Conservation (phyloP, 2,113 vertebrate species). For the Fregetta grallaria region DNA sequence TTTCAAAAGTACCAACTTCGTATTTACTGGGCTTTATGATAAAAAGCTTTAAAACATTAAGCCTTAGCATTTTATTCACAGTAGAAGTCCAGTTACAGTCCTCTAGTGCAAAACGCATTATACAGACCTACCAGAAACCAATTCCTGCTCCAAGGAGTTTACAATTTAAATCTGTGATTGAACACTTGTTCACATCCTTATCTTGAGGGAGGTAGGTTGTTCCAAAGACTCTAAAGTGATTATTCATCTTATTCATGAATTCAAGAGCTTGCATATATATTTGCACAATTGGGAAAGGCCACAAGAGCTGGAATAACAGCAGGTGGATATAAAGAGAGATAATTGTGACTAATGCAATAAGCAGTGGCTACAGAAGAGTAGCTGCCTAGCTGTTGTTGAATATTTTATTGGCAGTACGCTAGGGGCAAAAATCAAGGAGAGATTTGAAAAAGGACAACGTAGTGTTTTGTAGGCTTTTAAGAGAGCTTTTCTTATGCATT, state of each 20-base stretch:
- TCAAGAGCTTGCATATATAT: neutral
- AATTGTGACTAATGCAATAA: constrained; percentile 30
- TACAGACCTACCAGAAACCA: neutral
- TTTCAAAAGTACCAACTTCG: neutral
- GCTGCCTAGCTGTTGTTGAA: neutral
- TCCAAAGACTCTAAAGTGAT: constrained; percentile 27
- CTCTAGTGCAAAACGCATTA: neutral
- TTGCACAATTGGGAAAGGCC: constrained; percentile 9
- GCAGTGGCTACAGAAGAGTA: neutral
- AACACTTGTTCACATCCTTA: constrained; percentile 21
- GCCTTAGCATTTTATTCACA: neutral
- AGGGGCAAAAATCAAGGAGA: neutral
- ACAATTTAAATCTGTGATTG: constrained; percentile 14
- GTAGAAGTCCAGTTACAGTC: neutral
- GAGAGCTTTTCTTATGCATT: neutral
- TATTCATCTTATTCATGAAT: constrained; percentile 28
- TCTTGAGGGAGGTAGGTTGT: neutral
- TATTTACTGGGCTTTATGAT: neutral
- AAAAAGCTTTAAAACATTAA: neutral
- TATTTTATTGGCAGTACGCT: neutral
- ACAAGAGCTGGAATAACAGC: neutral
- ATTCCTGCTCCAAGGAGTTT: neutral
- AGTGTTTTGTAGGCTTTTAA: neutral
- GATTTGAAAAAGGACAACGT: neutral
- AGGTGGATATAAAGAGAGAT: neutral